Evolutionary conservation across 1,140 invertebrate genomes (phyloP).

Genomic region (Trichonephila clavata): DNA sequence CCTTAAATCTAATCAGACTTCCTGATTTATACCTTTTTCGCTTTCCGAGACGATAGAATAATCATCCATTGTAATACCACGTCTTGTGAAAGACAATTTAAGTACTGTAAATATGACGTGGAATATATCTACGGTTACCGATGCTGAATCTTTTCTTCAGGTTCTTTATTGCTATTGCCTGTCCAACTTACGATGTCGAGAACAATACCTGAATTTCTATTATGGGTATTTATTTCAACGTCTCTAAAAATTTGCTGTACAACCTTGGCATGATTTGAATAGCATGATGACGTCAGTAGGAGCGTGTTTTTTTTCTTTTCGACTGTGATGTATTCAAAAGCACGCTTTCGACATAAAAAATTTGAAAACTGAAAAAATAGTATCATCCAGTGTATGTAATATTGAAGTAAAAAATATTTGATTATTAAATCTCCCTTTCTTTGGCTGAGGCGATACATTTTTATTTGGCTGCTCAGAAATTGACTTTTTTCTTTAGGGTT

Average conservation of each 20-base stretch:
- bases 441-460: background rate
- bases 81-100: constrained; percentile 47
- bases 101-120: constrained; percentile 10
- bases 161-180: background rate
- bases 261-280: constrained; percentile 52
- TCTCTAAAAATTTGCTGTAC: background rate
- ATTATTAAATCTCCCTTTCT: constrained; percentile 13
- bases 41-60: background rate
- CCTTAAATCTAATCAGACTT: background rate
- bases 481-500: background rate
- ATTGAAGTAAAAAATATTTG: background rate
- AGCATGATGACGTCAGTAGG: constrained; percentile 28
- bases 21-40: constrained; percentile 27
- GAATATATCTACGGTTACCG: constrained; percentile 18
- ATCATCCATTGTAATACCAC: constrained; percentile 3
- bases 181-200: constrained; percentile 29
- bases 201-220: constrained; percentile 55
- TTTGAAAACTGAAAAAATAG: background rate
- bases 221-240: constrained; percentile 42
- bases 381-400: background rate
- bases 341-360: background rate
- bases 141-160: background rate
- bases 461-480: background rate
- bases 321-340: constrained; percentile 13
- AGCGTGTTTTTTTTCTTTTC: background rate